Evolutionary conservation across 2,113 vertebrate species (phyloP).

Genomic region (Percopsis transmontana): DNA sequence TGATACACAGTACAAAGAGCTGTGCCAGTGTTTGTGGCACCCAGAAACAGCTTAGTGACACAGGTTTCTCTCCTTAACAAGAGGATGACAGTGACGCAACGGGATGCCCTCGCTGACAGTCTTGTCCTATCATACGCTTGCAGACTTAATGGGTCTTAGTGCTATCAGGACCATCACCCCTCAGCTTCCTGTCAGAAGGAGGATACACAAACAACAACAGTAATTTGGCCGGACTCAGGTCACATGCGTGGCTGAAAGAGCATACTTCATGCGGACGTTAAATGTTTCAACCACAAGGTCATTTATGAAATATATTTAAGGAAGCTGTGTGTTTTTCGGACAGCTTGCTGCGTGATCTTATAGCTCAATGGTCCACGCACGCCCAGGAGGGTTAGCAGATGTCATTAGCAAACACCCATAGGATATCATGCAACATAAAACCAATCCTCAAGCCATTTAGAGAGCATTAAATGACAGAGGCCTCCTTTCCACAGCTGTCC

Average conservation of each 20-base stretch:
- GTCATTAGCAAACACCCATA: conserved; percentile 48
- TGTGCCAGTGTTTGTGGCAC: no score
- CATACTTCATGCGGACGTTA: conserved; percentile 3
- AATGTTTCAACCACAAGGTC: background rate
- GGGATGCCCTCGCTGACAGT: conserved; percentile 54
- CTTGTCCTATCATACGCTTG: conserved; percentile 67
- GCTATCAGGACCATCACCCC: conserved; percentile 66
- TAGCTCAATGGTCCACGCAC: conserved; percentile 32
- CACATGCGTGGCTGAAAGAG: background rate
- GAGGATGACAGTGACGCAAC: conserved; percentile 33
- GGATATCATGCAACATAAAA: conserved; percentile 68
- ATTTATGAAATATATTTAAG: background rate
- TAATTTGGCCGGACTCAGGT: conserved; percentile 38
- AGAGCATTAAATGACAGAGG: conserved; percentile 40
- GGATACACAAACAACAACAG: conserved; percentile 55
- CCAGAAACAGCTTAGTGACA: no score
- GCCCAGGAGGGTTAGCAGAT: conserved; percentile 53
- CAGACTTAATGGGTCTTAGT: conserved; percentile 64
- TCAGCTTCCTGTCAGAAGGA: conserved; percentile 65
- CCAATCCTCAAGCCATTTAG: conserved; percentile 33
- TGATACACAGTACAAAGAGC: no score
- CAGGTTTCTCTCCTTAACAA: no score
- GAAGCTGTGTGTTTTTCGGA: background rate
- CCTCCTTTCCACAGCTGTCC: conserved; percentile 65
- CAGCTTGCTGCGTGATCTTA: background rate